phyloP scores from a whole-genome alignment of 2,888 invertebrate species.

The Xylocampa areola region DNA sequence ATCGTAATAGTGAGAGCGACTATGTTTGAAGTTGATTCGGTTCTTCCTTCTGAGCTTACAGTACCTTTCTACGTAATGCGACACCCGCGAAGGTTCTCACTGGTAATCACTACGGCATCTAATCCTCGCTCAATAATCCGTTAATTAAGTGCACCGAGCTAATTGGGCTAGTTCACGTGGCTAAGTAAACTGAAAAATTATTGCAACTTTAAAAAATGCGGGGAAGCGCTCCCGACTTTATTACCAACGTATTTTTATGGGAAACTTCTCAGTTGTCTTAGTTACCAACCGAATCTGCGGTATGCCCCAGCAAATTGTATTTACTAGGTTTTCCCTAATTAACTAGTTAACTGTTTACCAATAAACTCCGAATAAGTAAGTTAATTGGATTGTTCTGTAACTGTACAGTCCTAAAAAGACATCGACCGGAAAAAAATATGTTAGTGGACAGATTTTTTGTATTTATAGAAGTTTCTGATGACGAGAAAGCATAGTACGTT shows the following conservation, averaged over 20 bases:
- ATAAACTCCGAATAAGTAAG: constrained; percentile 33
- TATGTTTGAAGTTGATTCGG: no score
- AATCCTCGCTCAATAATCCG: constrained; percentile 63
- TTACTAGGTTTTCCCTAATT: constrained; percentile 43
- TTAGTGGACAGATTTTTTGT: no score
- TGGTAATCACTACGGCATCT: constrained; percentile 44
- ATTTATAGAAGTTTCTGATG: constrained; percentile 21
- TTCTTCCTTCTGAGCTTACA: constrained; percentile 21
- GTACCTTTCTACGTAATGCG: constrained; percentile 50
- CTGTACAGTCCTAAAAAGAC: constrained; percentile 31
- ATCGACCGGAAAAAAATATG: constrained; percentile 23
- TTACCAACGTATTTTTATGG: constrained; percentile 66
- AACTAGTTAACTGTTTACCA: constrained; percentile 42
- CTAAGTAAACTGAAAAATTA: constrained; percentile 68
- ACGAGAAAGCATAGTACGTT: constrained; percentile 19
- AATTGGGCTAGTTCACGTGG: constrained; percentile 78
- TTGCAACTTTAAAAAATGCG: constrained; percentile 61
- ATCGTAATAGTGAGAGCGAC: no score
- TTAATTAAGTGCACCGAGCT: constrained; percentile 71
- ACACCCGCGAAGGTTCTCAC: constrained; percentile 54
- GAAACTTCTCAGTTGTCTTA: constrained; percentile 56
- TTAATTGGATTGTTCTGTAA: constrained; percentile 32
- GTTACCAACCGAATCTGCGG: constrained; percentile 58
- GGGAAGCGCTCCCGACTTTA: constrained; percentile 63
- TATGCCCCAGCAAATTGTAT: constrained; percentile 54